Evolutionary conservation across 2,797 vertebrate genomes (phyloP).

Genomic region (Peromyscus aztecus): DNA sequence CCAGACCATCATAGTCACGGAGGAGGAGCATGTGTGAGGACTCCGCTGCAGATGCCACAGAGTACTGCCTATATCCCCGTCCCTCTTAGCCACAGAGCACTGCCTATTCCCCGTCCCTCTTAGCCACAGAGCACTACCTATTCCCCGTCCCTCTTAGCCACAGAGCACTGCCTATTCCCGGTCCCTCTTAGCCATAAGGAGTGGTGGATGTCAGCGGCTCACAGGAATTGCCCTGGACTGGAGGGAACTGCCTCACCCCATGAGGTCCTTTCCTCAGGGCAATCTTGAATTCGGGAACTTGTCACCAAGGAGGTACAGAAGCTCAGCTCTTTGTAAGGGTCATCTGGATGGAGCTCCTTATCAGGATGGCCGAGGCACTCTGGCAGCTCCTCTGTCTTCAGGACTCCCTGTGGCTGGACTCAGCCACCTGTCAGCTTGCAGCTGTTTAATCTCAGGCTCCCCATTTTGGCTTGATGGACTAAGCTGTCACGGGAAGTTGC

Average conservation of each 20-base stretch:
- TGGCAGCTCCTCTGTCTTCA: not conserved
- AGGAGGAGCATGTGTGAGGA: not conserved
- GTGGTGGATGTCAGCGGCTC: not conserved
- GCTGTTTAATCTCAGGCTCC: not conserved
- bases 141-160: too few species aligned
- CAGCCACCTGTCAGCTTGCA: not conserved
- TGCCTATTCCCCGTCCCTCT: too few species aligned
- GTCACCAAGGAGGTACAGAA: not conserved
- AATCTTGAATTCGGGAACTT: not conserved
- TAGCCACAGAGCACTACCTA: too few species aligned
- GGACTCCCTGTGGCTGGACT: not conserved
- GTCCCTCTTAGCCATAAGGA: too few species aligned
- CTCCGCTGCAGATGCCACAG: not conserved
- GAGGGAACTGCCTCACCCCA: not conserved
- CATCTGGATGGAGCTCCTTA: not conserved
- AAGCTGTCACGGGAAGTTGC: not conserved
- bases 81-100: too few species aligned
- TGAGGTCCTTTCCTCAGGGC: not conserved
- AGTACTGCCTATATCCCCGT: not conserved
- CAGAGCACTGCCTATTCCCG: too few species aligned
- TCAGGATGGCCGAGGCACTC: not conserved
- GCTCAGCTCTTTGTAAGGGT: not conserved
- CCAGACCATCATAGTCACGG: rapidly evolving
- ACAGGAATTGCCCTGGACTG: not conserved
- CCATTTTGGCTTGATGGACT: not conserved